Evolutionary conservation across 23 tunicate genomes (phyloP).

Genomic region (Ciona savignyi): DNA sequence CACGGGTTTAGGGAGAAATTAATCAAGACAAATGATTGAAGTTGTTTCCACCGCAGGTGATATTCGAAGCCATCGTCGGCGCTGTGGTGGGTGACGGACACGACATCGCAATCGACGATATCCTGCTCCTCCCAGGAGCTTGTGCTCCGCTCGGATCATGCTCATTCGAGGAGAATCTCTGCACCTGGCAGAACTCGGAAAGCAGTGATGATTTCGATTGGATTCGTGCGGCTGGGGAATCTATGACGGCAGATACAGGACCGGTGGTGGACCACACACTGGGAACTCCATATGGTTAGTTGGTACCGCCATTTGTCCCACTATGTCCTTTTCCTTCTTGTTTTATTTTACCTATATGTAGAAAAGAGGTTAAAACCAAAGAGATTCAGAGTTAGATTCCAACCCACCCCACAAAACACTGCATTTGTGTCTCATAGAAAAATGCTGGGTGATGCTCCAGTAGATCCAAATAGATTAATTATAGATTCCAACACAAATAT

Average conservation of each 20-base stretch:
- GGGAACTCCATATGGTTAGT: conserved; percentile 79
- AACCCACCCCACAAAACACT: too few relatives aligned
- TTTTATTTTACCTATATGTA: too few relatives aligned
- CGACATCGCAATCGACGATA: conserved; percentile 77
- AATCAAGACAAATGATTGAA: neutral
- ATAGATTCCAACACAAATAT: too few relatives aligned
- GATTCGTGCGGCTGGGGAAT: conserved; percentile 74
- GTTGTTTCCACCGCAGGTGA: conserved; percentile 28
- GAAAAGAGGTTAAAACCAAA: too few relatives aligned
- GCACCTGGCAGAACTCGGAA: conserved; percentile 95
- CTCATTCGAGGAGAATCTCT: conserved; percentile 67
- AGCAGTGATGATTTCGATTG: conserved; percentile 86
- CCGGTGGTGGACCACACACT: conserved; percentile 84
- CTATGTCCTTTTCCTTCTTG: too few relatives aligned
- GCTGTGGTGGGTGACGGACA: conserved; percentile 19
- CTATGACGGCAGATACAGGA: conserved; percentile 78
- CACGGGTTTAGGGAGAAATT: too few relatives aligned
- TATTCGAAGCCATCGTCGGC: conserved; percentile 70
- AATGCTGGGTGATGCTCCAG: too few relatives aligned
- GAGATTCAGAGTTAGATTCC: too few relatives aligned
- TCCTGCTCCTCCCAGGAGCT: conserved; percentile 53
- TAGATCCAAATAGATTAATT: too few relatives aligned
- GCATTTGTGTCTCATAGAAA: too few relatives aligned
- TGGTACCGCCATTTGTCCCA: too few relatives aligned
- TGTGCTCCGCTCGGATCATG: conserved; percentile 92